Conservation (phyloP, 1,140 invertebrate species). For the Neodiprion lecontei region DNA sequence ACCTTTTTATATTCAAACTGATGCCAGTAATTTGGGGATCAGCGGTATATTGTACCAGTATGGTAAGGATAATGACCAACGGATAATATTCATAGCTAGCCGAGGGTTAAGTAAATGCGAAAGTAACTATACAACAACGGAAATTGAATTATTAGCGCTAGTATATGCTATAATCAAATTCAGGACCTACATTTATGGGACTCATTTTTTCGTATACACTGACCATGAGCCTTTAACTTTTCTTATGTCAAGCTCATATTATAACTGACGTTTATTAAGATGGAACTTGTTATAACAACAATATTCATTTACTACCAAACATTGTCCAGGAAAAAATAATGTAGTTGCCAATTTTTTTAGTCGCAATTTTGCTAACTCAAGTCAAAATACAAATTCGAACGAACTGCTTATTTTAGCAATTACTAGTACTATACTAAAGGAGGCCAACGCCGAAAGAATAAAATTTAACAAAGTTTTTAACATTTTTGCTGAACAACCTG, state of each 20-base stretch:
- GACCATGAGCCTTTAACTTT: conserved; percentile 13
- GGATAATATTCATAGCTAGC: background rate
- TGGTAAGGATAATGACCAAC: background rate
- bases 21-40: background rate
- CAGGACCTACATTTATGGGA: background rate
- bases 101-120: background rate
- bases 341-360: conserved; percentile 2
- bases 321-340: conserved; percentile 15
- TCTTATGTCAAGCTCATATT: background rate
- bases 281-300: conserved; percentile 15
- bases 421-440: too few species aligned
- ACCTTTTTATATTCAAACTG: conserved; percentile 16
- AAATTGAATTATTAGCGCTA: too few species aligned
- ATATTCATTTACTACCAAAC: background rate
- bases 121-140: background rate
- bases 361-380: background rate
- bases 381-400: background rate
- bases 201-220: conserved; percentile 12
- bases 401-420: too few species aligned
- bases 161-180: conserved; percentile 31
- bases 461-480: background rate
- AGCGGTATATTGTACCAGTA: conserved; percentile 12
- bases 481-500: background rate
- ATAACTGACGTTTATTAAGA: background rate
- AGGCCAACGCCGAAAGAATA: background rate